Base-by-base conservation (phyloP, 1,140 invertebrate genomes). In the Euura saliciscinereae region DNA sequence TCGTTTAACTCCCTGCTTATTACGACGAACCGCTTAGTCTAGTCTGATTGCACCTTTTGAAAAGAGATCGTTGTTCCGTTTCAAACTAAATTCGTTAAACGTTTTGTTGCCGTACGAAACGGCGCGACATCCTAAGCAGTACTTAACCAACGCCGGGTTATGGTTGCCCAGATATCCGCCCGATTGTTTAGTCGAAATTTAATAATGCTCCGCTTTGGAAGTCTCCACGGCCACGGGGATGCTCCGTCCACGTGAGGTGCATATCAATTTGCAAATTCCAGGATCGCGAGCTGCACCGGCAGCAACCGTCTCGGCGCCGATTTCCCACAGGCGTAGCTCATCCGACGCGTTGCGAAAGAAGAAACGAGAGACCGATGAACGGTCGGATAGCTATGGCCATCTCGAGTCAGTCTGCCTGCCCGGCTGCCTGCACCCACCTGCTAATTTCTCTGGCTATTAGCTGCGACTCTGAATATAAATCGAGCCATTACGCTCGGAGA, bases 381-480 rank as follows among this genome's bases (percentile, higher is more conserved):
- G 51, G 51, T 59, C 28, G 51, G 3, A 6, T 59, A 59, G 51
- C 11, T 51, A 11, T n/a, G 10, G 51, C 51, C 6, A 28, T 28
- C 51, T 59, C 51, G 51, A n/a, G 51, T n/a, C 51, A 28, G 28
- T 28, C 28, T 28, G 28, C 51, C 13, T 71, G 69, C 71, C 73
- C 75, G 66, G 66, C 74, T 77, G 71, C 71, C 76, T 76, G 70
- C 75, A 76, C 76, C 78, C 78, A 80, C 76, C 79, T 77, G 79
- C 76, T 80, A 80, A 80, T 78, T 80, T 76, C 75, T 74, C 28
- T 69, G 74, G 78, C 79, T 78, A 80, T 80, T 80, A 80, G 74
- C 75, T 72, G 74, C 76, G 71, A 77, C 75, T 76, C 74, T 77
- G 79, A 80, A 79, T 80, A 79, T 80, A 79, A 79, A 80, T 79